Percentiles rank a stretch among this genome's conserved stretches.
Conservation (phyloP, 2,797 vertebrate species). For the Cyclopterus lumpus region DNA sequence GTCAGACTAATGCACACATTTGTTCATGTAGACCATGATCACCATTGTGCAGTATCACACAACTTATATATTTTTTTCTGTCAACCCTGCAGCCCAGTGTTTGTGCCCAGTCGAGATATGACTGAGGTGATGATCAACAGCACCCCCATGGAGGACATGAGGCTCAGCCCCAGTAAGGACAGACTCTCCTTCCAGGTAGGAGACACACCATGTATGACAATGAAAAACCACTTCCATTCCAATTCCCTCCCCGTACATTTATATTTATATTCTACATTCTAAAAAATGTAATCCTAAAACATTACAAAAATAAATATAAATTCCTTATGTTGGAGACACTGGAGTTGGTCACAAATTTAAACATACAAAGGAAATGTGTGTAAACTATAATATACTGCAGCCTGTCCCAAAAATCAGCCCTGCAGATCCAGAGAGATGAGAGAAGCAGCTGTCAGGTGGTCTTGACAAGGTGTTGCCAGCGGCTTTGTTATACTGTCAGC, state of each 20-base stretch:
- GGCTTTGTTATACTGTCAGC: slow-evolving; percentile 69
- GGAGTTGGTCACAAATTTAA: slow-evolving; percentile 1
- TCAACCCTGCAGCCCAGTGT: slow-evolving; percentile 86
- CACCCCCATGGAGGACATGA: slow-evolving; percentile 94
- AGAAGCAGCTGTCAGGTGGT: slow-evolving; percentile 64
- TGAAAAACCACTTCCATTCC: background rate
- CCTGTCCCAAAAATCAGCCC: slow-evolving; percentile 28
- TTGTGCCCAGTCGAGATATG: slow-evolving; percentile 92
- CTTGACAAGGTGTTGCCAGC: slow-evolving; percentile 59
- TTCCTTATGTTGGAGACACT: background rate
- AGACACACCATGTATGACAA: background rate
- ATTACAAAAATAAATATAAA: background rate
- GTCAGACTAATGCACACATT: background rate
- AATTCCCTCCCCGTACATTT: background rate
- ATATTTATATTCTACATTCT: background rate
- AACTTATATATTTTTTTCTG: slow-evolving; percentile 8
- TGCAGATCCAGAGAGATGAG: slow-evolving; percentile 30
- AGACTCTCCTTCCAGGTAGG: slow-evolving; percentile 94
- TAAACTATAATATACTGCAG: background rate
- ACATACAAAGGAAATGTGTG: background rate
- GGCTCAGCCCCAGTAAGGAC: slow-evolving; percentile 94
- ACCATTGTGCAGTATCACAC: background rate
- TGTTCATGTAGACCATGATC: background rate
- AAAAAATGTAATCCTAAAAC: background rate
- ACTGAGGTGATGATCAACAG: slow-evolving; percentile 98